These are phyloP conservation scores for Parascotia fuliginaria DNA, from an alignment of 2,888 invertebrate genomes.

Conservation along the genomic window DNA sequence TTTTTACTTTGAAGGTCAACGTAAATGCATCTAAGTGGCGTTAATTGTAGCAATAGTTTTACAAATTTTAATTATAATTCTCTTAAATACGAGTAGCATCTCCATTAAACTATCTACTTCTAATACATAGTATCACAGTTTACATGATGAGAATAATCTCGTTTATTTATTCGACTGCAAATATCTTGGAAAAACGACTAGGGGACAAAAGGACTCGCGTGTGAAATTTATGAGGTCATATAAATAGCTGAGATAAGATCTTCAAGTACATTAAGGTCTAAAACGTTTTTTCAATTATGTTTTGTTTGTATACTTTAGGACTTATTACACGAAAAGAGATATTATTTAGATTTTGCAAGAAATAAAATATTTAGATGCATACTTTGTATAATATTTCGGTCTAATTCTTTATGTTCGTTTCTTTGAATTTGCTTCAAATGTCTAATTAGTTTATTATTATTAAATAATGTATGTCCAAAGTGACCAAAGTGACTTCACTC, in stretches of 20 bases:
- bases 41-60: too few species aligned
- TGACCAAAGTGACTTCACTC: too few species aligned
- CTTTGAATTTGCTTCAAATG: too few species aligned
- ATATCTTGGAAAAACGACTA: slow-evolving; percentile 6
- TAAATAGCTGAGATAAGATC: slow-evolving; percentile 16
- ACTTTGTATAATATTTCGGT: too few species aligned
- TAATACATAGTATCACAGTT: background rate
- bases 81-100: too few species aligned
- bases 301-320: background rate
- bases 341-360: background rate
- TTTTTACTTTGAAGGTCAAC: too few species aligned
- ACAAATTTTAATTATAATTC: too few species aligned
- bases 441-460: too few species aligned
- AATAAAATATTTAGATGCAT: too few species aligned
- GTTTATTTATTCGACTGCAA: slow-evolving; percentile 19
- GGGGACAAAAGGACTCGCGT: slow-evolving; percentile 9
- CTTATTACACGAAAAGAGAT: background rate
- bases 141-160: slow-evolving; percentile 9
- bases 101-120: background rate
- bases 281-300: slow-evolving; percentile 4
- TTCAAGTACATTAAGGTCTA: slow-evolving; percentile 5
- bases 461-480: too few species aligned
- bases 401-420: too few species aligned
- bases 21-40: too few species aligned
- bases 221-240: slow-evolving; percentile 8